Base-by-base conservation (phyloP, 92 coral and sea anemone species). In the Muricea muricata region DNA sequence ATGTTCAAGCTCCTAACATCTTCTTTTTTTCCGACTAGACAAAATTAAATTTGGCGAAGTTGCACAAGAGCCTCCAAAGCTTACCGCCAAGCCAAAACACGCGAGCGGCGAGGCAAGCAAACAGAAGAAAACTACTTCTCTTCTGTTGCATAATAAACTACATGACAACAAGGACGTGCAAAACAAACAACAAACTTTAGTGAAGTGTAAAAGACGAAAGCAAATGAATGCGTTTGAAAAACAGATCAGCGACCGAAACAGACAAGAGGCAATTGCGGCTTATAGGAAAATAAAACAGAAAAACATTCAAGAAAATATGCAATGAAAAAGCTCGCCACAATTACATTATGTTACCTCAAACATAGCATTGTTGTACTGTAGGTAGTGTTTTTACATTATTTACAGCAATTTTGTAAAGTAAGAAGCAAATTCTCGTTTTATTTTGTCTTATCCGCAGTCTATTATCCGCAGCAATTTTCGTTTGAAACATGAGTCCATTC, bases 21-120 rank as follows among this genome's bases (percentile, higher is more conserved):
- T 24, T 1, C 21, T 24, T 29, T 23, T 11, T 0, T 24, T 58
- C 29, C 39, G 8, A 71, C 56, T 74, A 96, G 99, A 96, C 82
- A 80, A 93, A 31, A 88, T 91, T 5, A 86, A 81, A 41, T 96
- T 96, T 96, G 99, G 99, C 61, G 99, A 96, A 56, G 98, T 96
- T 6, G 99, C 65, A 1, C 76, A 75, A 46, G 93, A 96, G 84
- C 99, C 99, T 6, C 99, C 99, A 18, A 57, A 75, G 12, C 65
- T 96, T 18, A 93, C 98, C 57, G 92, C 97, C 79, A 96, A 92
- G 68, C 99, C 99, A 37, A 86, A 92, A 52, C 92, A 95, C 66
- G 97, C 90, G 42, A 56, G 67, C 23, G 69, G 4, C 25, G 79
- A 88, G 33, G 71, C 33, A 4, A 33, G 45, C 9, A 52, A 55